These are phyloP conservation scores for Epizoanthus ramosus DNA, from an alignment of 92 coral and sea anemone genomes.

Conservation along the genomic window DNA sequence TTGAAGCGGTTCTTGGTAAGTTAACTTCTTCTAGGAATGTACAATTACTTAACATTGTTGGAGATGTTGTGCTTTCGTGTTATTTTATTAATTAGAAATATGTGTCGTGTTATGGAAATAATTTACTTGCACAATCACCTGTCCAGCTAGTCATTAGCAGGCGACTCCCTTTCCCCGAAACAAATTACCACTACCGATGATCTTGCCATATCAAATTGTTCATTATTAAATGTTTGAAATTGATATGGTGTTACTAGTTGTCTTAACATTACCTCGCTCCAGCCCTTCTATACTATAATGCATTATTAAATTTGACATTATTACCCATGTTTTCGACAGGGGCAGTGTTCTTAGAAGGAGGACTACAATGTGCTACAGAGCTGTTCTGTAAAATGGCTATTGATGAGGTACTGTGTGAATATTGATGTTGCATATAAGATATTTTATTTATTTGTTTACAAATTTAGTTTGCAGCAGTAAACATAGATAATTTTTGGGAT, in stretches of 20 bases:
- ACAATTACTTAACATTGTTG: neutral
- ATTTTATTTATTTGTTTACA: too few species aligned
- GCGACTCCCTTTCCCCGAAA: too few species aligned
- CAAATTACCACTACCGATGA: too few species aligned
- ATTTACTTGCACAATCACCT: too few species aligned
- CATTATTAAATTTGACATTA: too few species aligned
- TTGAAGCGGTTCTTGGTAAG: constrained; percentile 93
- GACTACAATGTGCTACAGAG: constrained; percentile 65
- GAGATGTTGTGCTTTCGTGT: neutral
- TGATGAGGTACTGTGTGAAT: constrained; percentile 59
- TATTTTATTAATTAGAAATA: neutral
- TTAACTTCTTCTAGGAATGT: neutral
- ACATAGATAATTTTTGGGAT: neutral
- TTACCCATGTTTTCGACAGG: constrained; percentile 49
- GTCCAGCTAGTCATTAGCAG: too few species aligned
- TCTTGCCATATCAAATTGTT: too few species aligned
- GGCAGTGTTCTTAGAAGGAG: constrained; percentile 86
- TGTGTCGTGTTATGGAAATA: too few species aligned
- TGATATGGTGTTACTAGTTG: too few species aligned
- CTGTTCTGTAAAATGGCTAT: constrained; percentile 81
- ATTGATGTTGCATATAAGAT: neutral
- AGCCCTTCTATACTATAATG: neutral
- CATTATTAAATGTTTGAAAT: too few species aligned
- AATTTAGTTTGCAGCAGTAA: neutral
- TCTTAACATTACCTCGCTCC: neutral